These are phyloP conservation scores for Fistularia commersonii DNA, from an alignment of 2,797 vertebrate species.

Conservation along the genomic window DNA sequence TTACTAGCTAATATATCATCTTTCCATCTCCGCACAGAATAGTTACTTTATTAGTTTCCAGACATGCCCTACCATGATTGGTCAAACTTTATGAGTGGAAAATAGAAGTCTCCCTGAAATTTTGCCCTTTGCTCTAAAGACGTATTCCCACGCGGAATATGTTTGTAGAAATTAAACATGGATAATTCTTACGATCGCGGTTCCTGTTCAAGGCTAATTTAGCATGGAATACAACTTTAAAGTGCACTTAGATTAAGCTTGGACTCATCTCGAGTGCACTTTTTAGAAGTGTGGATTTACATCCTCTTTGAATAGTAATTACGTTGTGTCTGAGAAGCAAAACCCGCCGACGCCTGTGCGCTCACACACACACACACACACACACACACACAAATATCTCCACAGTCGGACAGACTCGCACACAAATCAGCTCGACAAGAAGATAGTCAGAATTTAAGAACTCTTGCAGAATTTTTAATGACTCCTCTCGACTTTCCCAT, in stretches of 20 bases:
- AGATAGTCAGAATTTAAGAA: too few relatives aligned
- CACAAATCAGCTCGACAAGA: neutral
- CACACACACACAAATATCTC: neutral
- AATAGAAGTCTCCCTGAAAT: too few relatives aligned
- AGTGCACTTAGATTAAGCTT: conserved; percentile 51
- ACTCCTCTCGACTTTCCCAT: conserved; percentile 23
- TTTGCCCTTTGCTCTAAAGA: too few relatives aligned
- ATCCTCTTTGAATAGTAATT: conserved; percentile 48
- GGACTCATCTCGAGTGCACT: conserved; percentile 46
- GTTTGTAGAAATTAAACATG: too few relatives aligned
- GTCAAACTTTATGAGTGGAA: too few relatives aligned
- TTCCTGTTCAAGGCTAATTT: conserved; percentile 9
- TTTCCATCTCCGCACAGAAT: too few relatives aligned
- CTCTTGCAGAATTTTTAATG: conserved; percentile 24
- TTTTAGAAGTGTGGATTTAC: conserved; percentile 48
- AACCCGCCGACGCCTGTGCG: too few relatives aligned
- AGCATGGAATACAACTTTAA: conserved; percentile 29
- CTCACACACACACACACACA: neutral
- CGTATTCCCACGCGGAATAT: too few relatives aligned
- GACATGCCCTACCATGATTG: too few relatives aligned
- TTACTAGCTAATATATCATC: too few relatives aligned
- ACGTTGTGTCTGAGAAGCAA: conserved; percentile 10
- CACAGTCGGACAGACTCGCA: neutral
- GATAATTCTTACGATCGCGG: conserved; percentile 4
- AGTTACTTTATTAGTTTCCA: too few relatives aligned